These are phyloP conservation scores for Leucosticte australis DNA, from an alignment of 2,113 vertebrate genomes.

Conservation along the genomic window DNA sequence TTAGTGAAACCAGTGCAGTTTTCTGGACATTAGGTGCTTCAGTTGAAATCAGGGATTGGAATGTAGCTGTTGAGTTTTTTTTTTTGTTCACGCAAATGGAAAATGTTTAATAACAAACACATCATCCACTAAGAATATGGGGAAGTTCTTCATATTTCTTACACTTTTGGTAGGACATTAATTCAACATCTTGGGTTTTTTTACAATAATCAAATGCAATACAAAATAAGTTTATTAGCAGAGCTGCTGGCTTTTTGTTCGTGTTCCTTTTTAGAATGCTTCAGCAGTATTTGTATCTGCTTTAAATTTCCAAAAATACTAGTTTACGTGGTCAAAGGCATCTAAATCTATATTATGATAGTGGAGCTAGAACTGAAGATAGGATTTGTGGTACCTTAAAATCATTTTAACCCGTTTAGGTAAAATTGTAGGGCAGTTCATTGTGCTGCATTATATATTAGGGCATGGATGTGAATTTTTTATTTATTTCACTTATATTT, in stretches of 20 bases:
- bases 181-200: fast-evolving
- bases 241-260: background rate
- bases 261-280: background rate
- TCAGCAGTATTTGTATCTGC: background rate
- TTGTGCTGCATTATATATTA: background rate
- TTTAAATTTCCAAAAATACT: background rate
- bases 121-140: conserved; percentile 12
- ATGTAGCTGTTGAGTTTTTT: background rate
- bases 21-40: background rate
- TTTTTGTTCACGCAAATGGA: conserved; percentile 54
- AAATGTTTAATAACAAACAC: conserved; percentile 30
- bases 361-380: background rate
- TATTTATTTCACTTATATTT: background rate
- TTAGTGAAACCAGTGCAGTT: background rate
- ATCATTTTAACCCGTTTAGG: background rate
- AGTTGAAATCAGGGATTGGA: conserved; percentile 47
- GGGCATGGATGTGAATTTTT: background rate
- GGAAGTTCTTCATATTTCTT: conserved; percentile 1
- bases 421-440: background rate
- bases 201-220: fast-evolving
- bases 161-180: background rate
- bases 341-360: background rate
- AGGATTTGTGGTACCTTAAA: background rate
- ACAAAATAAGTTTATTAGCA: background rate
- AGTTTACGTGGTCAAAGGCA: background rate